A percentile compares a stretch with the other conserved stretches of the same genome.
Evolutionary conservation across 2,888 invertebrate species (phyloP).

Genomic region (Camptogramma bilineatum): DNA sequence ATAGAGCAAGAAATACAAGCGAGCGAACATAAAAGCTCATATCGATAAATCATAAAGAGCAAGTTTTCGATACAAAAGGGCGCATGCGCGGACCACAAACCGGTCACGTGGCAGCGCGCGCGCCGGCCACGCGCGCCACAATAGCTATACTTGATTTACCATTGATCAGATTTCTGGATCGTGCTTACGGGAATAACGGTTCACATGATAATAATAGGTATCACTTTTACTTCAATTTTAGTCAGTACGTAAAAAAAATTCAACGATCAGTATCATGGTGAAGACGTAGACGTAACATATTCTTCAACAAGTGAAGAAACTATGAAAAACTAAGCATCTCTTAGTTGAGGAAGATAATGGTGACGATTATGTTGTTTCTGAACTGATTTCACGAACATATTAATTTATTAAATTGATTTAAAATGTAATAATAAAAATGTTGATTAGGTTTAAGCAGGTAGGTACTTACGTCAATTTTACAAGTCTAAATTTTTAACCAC

Average conservation of each 20-base stretch:
- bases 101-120: slow-evolving; percentile 80
- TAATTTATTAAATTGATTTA: too few relatives aligned
- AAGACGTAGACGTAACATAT: too few relatives aligned
- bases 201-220: slow-evolving; percentile 27
- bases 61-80: slow-evolving; percentile 72
- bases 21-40: slow-evolving; percentile 42
- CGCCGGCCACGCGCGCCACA: slow-evolving; percentile 72
- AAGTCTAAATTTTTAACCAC: too few relatives aligned
- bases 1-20: slow-evolving; percentile 40
- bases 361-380: too few relatives aligned
- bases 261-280: background rate
- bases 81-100: slow-evolving; percentile 66
- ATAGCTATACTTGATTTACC: slow-evolving; percentile 37
- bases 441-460: too few relatives aligned
- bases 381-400: too few relatives aligned
- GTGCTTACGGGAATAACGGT: slow-evolving; percentile 7
- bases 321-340: too few relatives aligned
- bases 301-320: too few relatives aligned
- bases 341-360: too few relatives aligned
- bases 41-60: slow-evolving; percentile 53
- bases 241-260: background rate
- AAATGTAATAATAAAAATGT: too few relatives aligned
- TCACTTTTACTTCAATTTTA: background rate
- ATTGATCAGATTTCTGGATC: slow-evolving; percentile 32
- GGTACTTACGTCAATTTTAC: too few relatives aligned